A percentile compares a stretch with the other conserved stretches of the same genome.
Conservation (phyloP, 2,888 invertebrate species). For the Didymodactylos carnosus region DNA sequence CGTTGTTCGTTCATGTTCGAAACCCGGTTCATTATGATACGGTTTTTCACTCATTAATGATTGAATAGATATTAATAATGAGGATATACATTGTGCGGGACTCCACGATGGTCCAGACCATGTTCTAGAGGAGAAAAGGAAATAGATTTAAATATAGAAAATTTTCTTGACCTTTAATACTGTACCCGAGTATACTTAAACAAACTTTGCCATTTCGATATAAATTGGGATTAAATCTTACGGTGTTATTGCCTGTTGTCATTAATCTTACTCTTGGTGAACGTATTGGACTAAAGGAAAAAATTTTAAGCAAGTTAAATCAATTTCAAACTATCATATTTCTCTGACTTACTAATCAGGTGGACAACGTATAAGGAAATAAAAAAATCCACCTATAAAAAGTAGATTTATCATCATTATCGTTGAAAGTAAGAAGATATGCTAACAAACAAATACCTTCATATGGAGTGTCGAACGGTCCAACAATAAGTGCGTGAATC, state of each 20-base stretch:
- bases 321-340: neutral
- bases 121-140: no score
- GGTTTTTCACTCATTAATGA: slow-evolving; percentile 45
- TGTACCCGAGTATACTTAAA: slow-evolving; percentile 41
- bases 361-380: slow-evolving; percentile 39
- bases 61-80: slow-evolving; percentile 42
- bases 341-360: slow-evolving; percentile 29
- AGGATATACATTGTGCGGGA: slow-evolving; percentile 40
- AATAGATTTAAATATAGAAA: no score
- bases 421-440: no score
- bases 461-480: neutral
- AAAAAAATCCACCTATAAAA: slow-evolving; percentile 41
- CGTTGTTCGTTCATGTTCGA: slow-evolving; percentile 38
- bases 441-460: neutral
- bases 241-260: slow-evolving; percentile 43
- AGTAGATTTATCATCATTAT: slow-evolving; percentile 42
- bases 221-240: slow-evolving; percentile 46
- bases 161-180: neutral
- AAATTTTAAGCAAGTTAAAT: neutral
- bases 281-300: slow-evolving; percentile 34
- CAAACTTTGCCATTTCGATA: slow-evolving; percentile 45
- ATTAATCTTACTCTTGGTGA: slow-evolving; percentile 43
- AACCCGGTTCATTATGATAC: slow-evolving; percentile 47
- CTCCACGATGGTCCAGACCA: slow-evolving; percentile 44
- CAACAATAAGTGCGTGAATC: neutral